Conservation (phyloP, 2,888 invertebrate species). For the Synergus japonicus region DNA sequence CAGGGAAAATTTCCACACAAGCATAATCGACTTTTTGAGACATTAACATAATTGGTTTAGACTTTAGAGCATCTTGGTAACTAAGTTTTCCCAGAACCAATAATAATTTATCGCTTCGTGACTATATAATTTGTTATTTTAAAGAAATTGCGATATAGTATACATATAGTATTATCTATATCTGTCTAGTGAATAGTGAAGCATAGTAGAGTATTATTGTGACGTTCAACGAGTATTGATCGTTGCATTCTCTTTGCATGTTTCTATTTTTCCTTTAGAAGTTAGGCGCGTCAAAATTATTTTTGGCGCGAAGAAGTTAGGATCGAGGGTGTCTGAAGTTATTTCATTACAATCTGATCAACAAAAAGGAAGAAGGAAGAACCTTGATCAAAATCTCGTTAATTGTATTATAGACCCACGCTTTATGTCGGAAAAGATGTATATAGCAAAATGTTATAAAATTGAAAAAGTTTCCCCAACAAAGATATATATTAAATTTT, state of each 20-base stretch:
- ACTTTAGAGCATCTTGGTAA: background rate
- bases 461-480: background rate
- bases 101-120: slow-evolving; percentile 17
- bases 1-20: background rate
- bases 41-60: slow-evolving; percentile 2
- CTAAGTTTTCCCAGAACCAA: slow-evolving; percentile 9
- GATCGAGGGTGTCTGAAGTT: background rate
- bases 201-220: background rate
- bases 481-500: background rate
- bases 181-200: background rate
- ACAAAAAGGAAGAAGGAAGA: slow-evolving; percentile 16
- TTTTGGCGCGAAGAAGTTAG: slow-evolving; percentile 28
- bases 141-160: background rate
- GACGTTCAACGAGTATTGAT: slow-evolving; percentile 30
- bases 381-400: slow-evolving; percentile 10
- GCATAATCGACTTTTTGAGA: background rate
- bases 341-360: slow-evolving; percentile 11
- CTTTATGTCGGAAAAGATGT: background rate
- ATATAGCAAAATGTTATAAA: background rate
- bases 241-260: slow-evolving; percentile 33
- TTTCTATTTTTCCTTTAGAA: slow-evolving; percentile 28
- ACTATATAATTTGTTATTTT: background rate
- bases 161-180: background rate
- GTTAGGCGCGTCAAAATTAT: slow-evolving; percentile 17
- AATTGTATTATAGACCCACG: background rate